These are phyloP conservation scores for Ameiurus melas DNA, from an alignment of 2,113 vertebrate species.

Conservation along the genomic window DNA sequence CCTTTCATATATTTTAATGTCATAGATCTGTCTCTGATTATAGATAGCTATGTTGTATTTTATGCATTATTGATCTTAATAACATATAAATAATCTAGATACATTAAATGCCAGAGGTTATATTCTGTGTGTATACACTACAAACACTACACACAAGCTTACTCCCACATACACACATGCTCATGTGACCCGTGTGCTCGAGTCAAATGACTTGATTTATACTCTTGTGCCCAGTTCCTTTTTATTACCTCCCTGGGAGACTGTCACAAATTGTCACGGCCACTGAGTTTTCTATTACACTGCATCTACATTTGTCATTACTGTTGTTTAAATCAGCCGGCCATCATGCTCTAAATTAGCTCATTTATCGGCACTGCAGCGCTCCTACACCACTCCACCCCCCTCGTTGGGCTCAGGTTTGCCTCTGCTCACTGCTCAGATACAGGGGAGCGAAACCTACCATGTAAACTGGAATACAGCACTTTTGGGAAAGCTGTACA, in stretches of 20 bases:
- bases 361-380: constrained; percentile 61
- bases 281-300: constrained; percentile 63
- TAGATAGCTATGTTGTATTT: background rate
- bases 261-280: constrained; percentile 61
- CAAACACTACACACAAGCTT: background rate
- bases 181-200: background rate
- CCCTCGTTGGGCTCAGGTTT: constrained; percentile 5
- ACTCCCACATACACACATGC: background rate
- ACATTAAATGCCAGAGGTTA: background rate
- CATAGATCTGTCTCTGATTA: background rate
- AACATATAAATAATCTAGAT: background rate
- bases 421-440: constrained; percentile 2
- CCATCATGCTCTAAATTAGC: constrained; percentile 61
- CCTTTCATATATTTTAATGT: background rate
- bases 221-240: constrained; percentile 52
- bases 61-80: background rate
- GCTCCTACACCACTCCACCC: constrained; percentile 46
- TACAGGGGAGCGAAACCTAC: background rate
- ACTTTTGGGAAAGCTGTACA: background rate
- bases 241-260: constrained; percentile 68
- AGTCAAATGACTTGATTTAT: constrained; percentile 56
- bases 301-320: constrained; percentile 63
- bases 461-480: background rate
- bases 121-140: background rate
- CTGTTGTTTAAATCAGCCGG: constrained; percentile 60